Conservation (phyloP, 2,797 vertebrate genomes). For the Dromococcyx pavoninus region DNA sequence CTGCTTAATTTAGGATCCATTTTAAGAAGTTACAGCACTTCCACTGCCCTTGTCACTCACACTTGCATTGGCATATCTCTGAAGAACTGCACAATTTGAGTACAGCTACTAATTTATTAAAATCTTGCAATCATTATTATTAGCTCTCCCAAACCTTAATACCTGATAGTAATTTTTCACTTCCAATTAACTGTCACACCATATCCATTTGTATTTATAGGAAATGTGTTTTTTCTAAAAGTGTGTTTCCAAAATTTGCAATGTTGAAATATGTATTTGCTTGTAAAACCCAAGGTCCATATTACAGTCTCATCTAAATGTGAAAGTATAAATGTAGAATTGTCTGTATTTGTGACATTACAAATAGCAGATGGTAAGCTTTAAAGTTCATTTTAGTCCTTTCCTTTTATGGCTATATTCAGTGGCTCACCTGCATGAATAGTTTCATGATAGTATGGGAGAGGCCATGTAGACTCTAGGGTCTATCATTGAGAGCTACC, state of each 20-base stretch:
- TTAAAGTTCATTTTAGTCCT: not conserved
- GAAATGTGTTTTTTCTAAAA: not conserved
- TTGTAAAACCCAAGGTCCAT: not conserved
- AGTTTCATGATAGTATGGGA: not conserved
- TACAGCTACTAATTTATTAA: not conserved
- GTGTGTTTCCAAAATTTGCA: not conserved
- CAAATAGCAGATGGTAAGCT: not conserved
- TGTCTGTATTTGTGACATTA: not conserved
- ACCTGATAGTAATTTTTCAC: not conserved
- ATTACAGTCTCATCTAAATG: not conserved
- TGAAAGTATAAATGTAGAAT: not conserved
- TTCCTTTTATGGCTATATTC: not conserved
- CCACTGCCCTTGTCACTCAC: not conserved
- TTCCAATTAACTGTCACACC: not conserved
- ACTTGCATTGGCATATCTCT: not conserved
- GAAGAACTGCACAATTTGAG: not conserved
- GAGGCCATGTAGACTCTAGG: not conserved
- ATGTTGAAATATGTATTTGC: not conserved
- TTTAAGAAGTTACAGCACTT: constrained; percentile 1
- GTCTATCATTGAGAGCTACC: not conserved
- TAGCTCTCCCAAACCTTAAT: not conserved
- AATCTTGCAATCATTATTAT: not conserved
- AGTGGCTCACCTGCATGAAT: not conserved
- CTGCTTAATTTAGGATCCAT: constrained; percentile 23
- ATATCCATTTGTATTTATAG: not conserved